phyloP scores from a whole-genome alignment of 2,113 vertebrate genomes.

The Leiothrix lutea region DNA sequence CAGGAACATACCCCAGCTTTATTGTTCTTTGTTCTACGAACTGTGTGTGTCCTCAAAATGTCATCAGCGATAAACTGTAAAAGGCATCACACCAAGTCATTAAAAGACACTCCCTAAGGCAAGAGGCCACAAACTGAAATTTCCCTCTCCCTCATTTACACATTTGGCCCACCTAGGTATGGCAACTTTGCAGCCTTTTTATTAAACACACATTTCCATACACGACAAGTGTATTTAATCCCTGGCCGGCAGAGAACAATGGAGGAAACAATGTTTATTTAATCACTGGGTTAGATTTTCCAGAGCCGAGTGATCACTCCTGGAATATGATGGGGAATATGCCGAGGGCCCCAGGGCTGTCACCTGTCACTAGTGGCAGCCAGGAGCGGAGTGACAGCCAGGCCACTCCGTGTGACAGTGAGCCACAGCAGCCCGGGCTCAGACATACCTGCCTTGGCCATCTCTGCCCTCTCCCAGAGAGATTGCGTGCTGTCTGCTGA shows the following conservation, averaged over 20 bases:
- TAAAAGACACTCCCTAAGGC: conserved; percentile 76
- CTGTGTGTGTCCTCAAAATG: conserved; percentile 81
- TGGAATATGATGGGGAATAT: not conserved
- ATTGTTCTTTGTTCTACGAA: conserved; percentile 72
- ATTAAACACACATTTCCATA: not conserved
- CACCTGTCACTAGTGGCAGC: conserved; percentile 43
- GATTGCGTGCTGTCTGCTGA: not conserved
- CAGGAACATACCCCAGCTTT: conserved; percentile 55
- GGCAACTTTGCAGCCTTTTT: not conserved
- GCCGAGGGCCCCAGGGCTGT: not conserved
- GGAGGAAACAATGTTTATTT: not conserved
- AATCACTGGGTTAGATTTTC: not conserved
- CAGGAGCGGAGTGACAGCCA: not conserved
- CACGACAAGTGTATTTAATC: not conserved
- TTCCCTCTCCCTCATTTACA: conserved; percentile 37
- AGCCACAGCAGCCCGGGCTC: not conserved
- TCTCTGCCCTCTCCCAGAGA: not conserved
- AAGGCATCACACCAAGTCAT: conserved; percentile 78
- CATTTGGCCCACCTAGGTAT: conserved; percentile 23
- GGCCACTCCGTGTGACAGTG: not conserved
- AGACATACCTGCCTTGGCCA: not conserved
- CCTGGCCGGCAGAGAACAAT: not conserved
- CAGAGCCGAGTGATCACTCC: not conserved
- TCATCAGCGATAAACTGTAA: conserved; percentile 78
- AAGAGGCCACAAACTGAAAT: conserved; percentile 61